Base-by-base conservation (phyloP, 2,113 vertebrate species). In the Physeter macrocephalus region DNA sequence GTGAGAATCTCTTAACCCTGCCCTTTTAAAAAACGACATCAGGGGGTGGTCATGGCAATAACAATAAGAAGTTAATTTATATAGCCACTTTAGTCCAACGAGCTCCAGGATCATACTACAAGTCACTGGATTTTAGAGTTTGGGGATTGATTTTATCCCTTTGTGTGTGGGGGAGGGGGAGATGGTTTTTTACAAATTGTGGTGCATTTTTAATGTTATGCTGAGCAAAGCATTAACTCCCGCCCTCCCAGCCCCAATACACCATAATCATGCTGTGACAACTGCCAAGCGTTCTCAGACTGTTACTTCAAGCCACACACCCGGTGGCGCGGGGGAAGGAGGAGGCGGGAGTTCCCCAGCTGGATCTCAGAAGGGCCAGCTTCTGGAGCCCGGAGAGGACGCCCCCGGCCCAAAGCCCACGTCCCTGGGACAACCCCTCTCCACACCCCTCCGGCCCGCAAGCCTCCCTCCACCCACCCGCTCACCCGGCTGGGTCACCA, bases 111-210 rank as follows among this genome's bases (percentile, higher is more conserved):
- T 71, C 20, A 87, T 34, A 52, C 64, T 23, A 54, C 25, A 61
- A 78, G 5, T 57, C 23, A 52, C 11, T 27, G 21, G 43, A 61
- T 80, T 80, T 88, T 93, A 81, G 10, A 75, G 80, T 69, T 67
- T 90, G 2, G 6, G 69, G 49, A 80, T 80, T 90, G 11, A 74
- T 34, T 87, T 61, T 85, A 75, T 81, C 31, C 7, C 17, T 66
- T 21, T 29, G 31, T 9, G 3, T 15, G 34, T 61, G 52, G 3
- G 75, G 6, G 31, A n/a, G 2, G 10, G 10, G 5, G 0, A 9
- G 6, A 27, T 54, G 14, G 20, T 57, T 78, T 61, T 61, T 54
- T 54, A n/a, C 75, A 57, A 80, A 36, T 3, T 57, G n/a, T 5
- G 13, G 12, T 13, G 49, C n/a, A 57, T 57, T 57, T 80, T 57